Evolutionary conservation across 2,797 vertebrate species (phyloP).

Genomic region (Lagorchestes hirsutus): DNA sequence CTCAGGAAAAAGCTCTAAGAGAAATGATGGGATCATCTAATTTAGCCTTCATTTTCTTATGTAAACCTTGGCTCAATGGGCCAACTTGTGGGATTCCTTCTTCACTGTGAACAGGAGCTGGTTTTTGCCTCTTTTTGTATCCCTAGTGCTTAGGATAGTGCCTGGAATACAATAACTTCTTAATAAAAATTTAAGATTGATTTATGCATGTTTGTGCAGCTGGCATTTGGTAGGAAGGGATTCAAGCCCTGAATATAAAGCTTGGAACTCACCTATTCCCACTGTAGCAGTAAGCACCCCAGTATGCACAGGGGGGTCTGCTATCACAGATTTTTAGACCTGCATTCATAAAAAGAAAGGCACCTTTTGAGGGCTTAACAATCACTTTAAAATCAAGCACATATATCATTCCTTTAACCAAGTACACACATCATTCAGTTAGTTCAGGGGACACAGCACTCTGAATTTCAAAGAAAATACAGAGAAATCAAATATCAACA

Average conservation of each 20-base stretch:
- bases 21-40: background rate
- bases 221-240: background rate
- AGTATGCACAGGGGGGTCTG: no score
- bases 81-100: background rate
- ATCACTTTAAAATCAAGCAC: no score
- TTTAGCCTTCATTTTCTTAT: slow-evolving; percentile 12
- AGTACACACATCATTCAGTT: no score
- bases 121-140: background rate
- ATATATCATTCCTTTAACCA: no score
- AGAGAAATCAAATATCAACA: no score
- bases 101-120: background rate
- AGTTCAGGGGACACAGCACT: no score
- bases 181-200: background rate
- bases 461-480: no score
- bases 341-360: no score
- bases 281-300: no score
- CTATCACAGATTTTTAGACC: no score
- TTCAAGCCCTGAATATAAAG: background rate
- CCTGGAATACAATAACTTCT: background rate
- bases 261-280: background rate
- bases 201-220: background rate
- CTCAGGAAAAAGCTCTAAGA: background rate
- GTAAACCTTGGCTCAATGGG: background rate
- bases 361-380: no score
- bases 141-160: background rate